phyloP scores from a whole-genome alignment of 2,797 vertebrate species.

The Pteronotus mesoamericanus region DNA sequence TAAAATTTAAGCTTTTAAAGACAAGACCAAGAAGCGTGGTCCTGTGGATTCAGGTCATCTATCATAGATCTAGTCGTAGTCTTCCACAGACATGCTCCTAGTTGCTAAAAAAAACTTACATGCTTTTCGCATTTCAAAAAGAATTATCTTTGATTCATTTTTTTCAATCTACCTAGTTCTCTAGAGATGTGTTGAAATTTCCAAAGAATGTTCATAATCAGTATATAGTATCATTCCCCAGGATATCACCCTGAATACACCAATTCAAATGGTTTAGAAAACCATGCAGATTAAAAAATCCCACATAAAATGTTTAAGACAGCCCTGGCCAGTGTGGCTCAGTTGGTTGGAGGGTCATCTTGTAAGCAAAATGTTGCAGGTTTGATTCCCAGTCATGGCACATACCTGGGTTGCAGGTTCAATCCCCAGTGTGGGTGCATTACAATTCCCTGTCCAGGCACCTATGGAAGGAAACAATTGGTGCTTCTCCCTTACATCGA shows the following conservation, averaged over 20 bases:
- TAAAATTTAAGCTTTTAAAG: constrained; percentile 42
- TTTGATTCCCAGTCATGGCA: too few relatives aligned
- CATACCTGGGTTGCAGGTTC: neutral
- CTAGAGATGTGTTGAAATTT: neutral
- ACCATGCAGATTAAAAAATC: neutral
- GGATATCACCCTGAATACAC: neutral
- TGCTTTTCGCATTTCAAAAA: neutral
- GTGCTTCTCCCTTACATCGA: neutral
- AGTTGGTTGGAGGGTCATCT: neutral
- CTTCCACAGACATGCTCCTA: neutral
- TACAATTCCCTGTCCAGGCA: too few relatives aligned
- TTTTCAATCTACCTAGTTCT: neutral
- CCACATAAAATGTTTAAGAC: neutral
- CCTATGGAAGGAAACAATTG: neutral
- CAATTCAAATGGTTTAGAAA: neutral
- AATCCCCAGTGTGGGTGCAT: neutral
- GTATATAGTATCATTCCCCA: neutral
- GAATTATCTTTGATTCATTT: neutral
- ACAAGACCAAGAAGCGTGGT: neutral
- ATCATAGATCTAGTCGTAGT: neutral
- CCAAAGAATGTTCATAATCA: neutral
- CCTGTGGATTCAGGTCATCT: neutral
- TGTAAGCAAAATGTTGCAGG: neutral
- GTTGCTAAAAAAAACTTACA: neutral
- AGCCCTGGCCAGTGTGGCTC: neutral